Percentiles rank a stretch among this genome's conserved stretches.
Conservation (phyloP, 2,888 invertebrate species). For the Bombylius major region DNA sequence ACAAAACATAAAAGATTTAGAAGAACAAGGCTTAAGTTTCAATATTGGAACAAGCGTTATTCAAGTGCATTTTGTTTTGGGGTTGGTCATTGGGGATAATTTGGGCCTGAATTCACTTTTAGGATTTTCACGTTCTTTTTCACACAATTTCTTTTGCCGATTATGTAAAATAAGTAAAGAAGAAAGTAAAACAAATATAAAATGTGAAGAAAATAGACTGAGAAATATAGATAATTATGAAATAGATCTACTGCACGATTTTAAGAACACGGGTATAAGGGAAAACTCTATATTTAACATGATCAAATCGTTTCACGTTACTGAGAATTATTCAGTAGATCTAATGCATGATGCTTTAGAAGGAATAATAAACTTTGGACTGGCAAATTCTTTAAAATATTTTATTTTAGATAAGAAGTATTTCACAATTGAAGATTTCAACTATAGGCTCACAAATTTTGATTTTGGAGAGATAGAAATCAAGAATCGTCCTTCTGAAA, state of each 20-base stretch:
- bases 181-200: background rate
- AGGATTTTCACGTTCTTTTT: background rate
- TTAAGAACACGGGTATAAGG: background rate
- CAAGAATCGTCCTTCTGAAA: background rate
- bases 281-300: constrained; percentile 4
- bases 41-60: background rate
- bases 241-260: background rate
- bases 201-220: too few relatives aligned
- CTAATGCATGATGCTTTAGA: constrained; percentile 9
- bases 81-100: constrained; percentile 8
- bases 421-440: background rate
- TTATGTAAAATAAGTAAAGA: background rate
- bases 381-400: background rate
- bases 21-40: background rate
- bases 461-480: background rate
- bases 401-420: background rate
- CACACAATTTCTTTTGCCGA: background rate
- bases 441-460: background rate
- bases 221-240: constrained; percentile 1
- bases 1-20: too few relatives aligned
- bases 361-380: background rate
- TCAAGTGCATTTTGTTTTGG: constrained; percentile 1
- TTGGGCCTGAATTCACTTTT: constrained; percentile 1
- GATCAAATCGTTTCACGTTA: constrained; percentile 7
- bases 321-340: constrained; percentile 8